Percentiles rank a stretch among this genome's conserved stretches.
phyloP scores from a whole-genome alignment of 2,888 invertebrate species.

The Flexamia atlantica region DNA sequence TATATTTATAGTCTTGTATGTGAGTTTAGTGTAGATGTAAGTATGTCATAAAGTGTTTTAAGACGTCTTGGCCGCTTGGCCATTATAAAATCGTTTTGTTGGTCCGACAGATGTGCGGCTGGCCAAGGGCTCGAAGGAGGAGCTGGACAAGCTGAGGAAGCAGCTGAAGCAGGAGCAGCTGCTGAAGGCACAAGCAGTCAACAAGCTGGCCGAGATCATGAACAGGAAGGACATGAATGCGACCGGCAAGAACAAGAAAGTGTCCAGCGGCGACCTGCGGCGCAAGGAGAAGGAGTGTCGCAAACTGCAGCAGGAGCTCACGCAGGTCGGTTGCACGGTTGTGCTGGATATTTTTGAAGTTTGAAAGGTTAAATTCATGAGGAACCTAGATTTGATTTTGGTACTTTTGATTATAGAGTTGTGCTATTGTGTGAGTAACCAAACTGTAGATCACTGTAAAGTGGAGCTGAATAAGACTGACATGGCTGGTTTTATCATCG shows the following conservation, averaged over 20 bases:
- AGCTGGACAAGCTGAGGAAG: constrained; percentile 88
- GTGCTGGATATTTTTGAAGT: too few species aligned
- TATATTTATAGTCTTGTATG: too few species aligned
- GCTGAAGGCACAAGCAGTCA: constrained; percentile 95
- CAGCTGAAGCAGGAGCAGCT: constrained; percentile 92
- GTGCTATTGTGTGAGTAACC: too few species aligned
- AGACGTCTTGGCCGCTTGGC: too few species aligned
- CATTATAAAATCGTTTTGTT: constrained; percentile 8
- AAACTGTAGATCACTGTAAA: too few species aligned
- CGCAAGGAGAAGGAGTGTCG: constrained; percentile 97
- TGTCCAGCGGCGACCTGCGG: constrained; percentile 86
- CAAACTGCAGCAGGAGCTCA: constrained; percentile 95
- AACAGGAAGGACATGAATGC: constrained; percentile 91
- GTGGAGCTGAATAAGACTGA: too few species aligned
- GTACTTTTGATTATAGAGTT: too few species aligned
- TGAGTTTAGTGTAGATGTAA: too few species aligned
- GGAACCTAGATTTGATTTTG: too few species aligned
- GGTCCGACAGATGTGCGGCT: constrained; percentile 66
- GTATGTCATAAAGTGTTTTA: too few species aligned
- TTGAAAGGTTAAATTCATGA: too few species aligned
- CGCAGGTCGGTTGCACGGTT: constrained; percentile 76
- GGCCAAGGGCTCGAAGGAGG: constrained; percentile 76
- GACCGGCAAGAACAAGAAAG: constrained; percentile 84
- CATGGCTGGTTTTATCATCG: too few species aligned
- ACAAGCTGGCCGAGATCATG: constrained; percentile 98